A percentile compares a stretch with the other conserved stretches of the same genome.
These are phyloP conservation scores for Fragum fragum DNA, from an alignment of 2,888 invertebrate species.

Conservation along the genomic window DNA sequence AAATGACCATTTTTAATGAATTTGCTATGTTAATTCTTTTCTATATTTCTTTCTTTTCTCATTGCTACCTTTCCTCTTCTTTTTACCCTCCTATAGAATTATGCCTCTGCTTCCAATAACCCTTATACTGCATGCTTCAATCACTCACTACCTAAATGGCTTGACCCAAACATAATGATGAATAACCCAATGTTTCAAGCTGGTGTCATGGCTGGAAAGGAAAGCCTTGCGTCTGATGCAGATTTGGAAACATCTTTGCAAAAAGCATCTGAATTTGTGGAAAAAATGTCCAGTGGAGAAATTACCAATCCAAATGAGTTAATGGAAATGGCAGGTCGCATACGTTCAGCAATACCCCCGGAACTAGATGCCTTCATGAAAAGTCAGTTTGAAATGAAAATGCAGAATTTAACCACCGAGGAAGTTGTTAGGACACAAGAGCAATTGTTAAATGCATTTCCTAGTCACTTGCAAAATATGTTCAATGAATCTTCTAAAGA, in stretches of 20 bases:
- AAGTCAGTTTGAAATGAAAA: not conserved
- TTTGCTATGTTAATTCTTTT: conserved; percentile 25
- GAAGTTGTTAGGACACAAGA: not conserved
- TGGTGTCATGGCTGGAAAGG: conserved; percentile 18
- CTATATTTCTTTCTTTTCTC: not conserved
- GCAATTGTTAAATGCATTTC: not conserved
- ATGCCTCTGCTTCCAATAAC: not conserved
- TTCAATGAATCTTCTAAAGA: not conserved
- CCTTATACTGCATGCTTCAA: not conserved
- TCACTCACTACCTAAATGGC: not conserved
- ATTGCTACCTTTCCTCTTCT: conserved; percentile 6
- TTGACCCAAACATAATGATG: not conserved
- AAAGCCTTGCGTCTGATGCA: conserved; percentile 4
- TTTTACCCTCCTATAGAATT: conserved; percentile 2
- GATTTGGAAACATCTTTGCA: not conserved
- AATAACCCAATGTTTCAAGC: conserved; percentile 26
- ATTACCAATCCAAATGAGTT: conserved; percentile 2
- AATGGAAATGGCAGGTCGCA: conserved; percentile 1
- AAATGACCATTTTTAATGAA: too few species aligned
- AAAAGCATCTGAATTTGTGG: not conserved
- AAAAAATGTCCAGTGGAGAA: not conserved
- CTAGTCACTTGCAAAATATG: not conserved
- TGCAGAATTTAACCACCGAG: not conserved
- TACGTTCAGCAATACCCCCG: conserved; percentile 3
- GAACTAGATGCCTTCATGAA: conserved; percentile 1